Base-by-base conservation (phyloP, 2,113 vertebrate species). In the Nothobranchius furzeri region DNA sequence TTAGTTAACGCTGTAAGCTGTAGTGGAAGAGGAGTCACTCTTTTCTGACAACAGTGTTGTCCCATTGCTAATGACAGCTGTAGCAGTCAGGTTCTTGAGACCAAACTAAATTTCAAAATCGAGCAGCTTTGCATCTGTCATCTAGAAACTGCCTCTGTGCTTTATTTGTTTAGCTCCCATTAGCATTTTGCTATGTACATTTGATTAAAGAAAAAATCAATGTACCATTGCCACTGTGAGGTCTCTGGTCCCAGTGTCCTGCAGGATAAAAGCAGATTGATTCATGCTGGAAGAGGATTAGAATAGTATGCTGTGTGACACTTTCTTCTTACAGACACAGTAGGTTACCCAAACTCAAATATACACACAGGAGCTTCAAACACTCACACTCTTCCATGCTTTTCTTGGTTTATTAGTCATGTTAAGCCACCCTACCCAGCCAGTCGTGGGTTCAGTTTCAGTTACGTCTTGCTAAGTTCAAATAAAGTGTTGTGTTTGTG, bases 1-100 rank as follows among this genome's bases (percentile, higher is more conserved):
- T 54, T 69, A 40, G 69, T 80, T 84, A 84, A 88, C 81, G 76
- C 82, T 69, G 35, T 77, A 52, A 83, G 77, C 64, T 79, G 79
- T 73, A 63, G 60, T 24, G 70, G 48, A 71, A 55, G 46, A 40
- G 54, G 2, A 12, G 25, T 68, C 57, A 17, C 42, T 73, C 64
- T 73, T 40, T 43, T 12, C 11, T 58, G 53, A 47, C 25, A 11
- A 14, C 75, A 55, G 52, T 35, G 58, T 47, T 60, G 45, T 7
- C 50, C 72, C 30, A 58, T 15, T 30, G 20, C 20, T 20, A 20
- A 20, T 20, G 20, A 20, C 20, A 20, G 20, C 20, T 20, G 1
- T 20, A 30, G 30, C 30, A 30, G 2, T 30, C 30, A 30, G 30
- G 30, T 30, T 30, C 30, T 30, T 30, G 30, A 30, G 30, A 30